Evolutionary conservation across 2,797 vertebrate genomes (phyloP), one percentile per base, ranked within the genome.

Genomic region (Poecilia picta): DNA sequence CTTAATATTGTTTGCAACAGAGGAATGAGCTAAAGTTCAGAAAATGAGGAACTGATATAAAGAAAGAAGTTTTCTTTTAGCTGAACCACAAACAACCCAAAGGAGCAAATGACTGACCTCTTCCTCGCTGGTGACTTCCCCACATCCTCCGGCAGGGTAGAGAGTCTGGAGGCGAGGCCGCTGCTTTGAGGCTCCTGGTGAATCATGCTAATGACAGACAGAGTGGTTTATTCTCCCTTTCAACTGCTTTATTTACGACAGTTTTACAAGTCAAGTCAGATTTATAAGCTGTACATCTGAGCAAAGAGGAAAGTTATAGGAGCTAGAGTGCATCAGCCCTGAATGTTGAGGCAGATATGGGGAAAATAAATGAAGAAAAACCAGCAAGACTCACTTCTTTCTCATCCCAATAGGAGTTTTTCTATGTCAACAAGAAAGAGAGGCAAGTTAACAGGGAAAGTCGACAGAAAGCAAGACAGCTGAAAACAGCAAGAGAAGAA

Each of bases 111-210:
- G 0, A 83, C 88, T 80, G 81, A 98, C 98, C 98, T 97, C 81
- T 98, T 99, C 82, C 98, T 96, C 45, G 97, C 97, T 16, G 98
- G 98, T 0, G 98, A 99, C 84, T 98, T 99, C 66, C 97, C 97
- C 62, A 96, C 90, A 81, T 99, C 98, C 76, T 99, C 98, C 81
- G 97, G 98, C 33, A 98, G 97, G 71, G 96, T 93, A 0, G 95
- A 95, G 74, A 99, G 95, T 87, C 98, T 96, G 75, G 97, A 94
- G 70, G 95, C 90, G 82, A 99, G 92, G 0, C 96, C 86, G 4
- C 96, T 94, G 88, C 89, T 94, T 93, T 98, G 97, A 87, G 98
- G 94, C 68, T 99, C 98, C 90, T 97, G 96, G 82, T 97, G 98
- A 94, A 97, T 97, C 94, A 98, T 96, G 92, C 98, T 92, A 76